Base-by-base conservation (phyloP, 2,797 vertebrate species). In the Coregonus ussuriensis region DNA sequence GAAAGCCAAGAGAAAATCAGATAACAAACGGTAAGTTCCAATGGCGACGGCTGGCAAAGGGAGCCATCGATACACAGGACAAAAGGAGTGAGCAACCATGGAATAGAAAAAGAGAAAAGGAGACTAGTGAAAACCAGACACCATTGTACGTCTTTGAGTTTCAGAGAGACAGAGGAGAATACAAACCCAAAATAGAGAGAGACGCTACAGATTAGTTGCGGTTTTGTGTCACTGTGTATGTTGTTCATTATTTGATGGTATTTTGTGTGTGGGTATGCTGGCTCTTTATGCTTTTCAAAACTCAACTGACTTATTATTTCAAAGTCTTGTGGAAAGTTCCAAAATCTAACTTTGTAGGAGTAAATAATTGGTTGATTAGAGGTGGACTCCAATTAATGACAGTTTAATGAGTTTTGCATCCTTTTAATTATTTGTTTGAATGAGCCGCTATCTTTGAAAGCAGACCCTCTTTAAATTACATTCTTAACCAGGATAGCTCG, bases 151-250 rank as follows among this genome's bases (percentile, higher is more conserved):
- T 82, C 33, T 68, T 72, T 5, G 47, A 80, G 71, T 75, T 63
- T 63, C 59, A 65, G 77, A 67, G 31, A 74, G 69, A 71, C 51
- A 74, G 35, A 21, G 29, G 51, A 59, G 70, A 35, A 68, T 62
- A 51, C 80, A 83, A 79, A 82, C 4, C 29, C 69, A 68, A 68
- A 5, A 71, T 53, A 94, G 89, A 94, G 88, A 95, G 94, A 95
- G 92, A 94, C 91, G 92, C 87, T 92, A 89, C 83, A 91, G 92
- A 93, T 95, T 93, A 94, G 93, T 91, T 79, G 84, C 89, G 88
- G 88, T 76, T 65, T 63, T 75, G 41, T 75, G 54, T 53, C n/a
- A 13, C 11, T 52, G 54, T 63, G n/a, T 3, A 37, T 29, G 33
- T 72, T 31, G 21, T 37, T 33, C 72, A 41, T 4, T 65, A 74